phyloP scores from a whole-genome alignment of 2,888 invertebrate genomes.

The Allygus modestus region DNA sequence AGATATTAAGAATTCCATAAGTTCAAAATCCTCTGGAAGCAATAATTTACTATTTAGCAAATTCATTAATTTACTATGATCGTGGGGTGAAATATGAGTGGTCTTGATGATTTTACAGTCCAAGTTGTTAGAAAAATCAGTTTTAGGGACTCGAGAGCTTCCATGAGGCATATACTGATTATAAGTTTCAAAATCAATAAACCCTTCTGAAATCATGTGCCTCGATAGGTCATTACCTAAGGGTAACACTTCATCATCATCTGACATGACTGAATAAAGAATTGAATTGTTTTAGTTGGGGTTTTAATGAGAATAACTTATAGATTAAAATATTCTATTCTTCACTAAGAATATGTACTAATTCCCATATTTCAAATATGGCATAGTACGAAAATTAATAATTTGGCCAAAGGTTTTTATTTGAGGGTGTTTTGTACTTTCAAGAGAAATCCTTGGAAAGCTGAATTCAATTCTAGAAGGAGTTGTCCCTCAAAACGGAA shows the following conservation, averaged over 20 bases:
- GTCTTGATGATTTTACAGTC: background rate
- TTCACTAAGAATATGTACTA: too few relatives aligned
- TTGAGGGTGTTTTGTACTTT: too few relatives aligned
- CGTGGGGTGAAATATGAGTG: background rate
- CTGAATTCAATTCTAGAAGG: too few relatives aligned
- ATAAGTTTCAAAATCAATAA: conserved; percentile 13
- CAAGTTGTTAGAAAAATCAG: background rate
- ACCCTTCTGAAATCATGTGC: conserved; percentile 21
- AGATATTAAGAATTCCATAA: conserved; percentile 5
- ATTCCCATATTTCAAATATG: too few relatives aligned
- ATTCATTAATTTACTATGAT: background rate
- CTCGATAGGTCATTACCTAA: background rate
- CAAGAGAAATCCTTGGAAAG: too few relatives aligned
- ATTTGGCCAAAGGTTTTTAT: too few relatives aligned
- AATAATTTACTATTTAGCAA: conserved; percentile 28
- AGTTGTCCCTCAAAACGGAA: too few relatives aligned
- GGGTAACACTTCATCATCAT: conserved; percentile 13
- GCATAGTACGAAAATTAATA: too few relatives aligned
- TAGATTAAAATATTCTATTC: too few relatives aligned
- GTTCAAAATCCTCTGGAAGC: conserved; percentile 28
- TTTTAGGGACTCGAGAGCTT: background rate
- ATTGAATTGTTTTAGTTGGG: too few relatives aligned
- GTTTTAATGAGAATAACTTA: too few relatives aligned
- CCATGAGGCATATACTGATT: background rate
- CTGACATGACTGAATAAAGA: background rate